Evolutionary conservation across 2,888 invertebrate genomes (phyloP).

Genomic region (Caenorhabditis panamensis): DNA sequence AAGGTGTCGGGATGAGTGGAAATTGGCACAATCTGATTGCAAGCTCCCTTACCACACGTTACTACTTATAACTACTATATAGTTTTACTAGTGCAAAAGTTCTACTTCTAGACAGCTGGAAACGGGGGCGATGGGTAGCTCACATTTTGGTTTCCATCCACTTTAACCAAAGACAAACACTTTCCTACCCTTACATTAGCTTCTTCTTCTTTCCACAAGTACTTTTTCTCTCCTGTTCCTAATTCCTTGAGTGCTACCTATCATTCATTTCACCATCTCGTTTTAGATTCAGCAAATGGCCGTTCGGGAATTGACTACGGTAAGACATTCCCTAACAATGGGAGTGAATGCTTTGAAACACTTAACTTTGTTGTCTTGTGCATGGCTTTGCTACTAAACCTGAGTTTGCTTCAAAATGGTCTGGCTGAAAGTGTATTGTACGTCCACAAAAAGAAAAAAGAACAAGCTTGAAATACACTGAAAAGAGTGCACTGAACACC

Average conservation of each 20-base stretch:
- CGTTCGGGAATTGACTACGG: constrained; percentile 50
- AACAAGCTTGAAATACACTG: background rate
- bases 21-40: constrained; percentile 35
- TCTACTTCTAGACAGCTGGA: too few species aligned
- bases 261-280: background rate
- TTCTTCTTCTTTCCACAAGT: too few species aligned
- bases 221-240: background rate
- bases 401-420: constrained; percentile 9
- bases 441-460: background rate
- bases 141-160: background rate
- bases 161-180: background rate
- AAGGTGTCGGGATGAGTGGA: background rate
- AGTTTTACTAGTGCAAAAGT: too few species aligned
- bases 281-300: constrained; percentile 47
- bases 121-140: background rate
- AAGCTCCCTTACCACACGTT: too few species aligned
- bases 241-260: constrained; percentile 6
- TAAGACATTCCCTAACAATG: constrained; percentile 14
- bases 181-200: too few species aligned
- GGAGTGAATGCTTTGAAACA: background rate
- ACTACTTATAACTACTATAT: too few species aligned
- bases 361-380: constrained; percentile 13
- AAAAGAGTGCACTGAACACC: constrained; percentile 1
- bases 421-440: background rate
- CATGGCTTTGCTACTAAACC: constrained; percentile 21